Conservation (phyloP, 2,797 vertebrate genomes). For the Esox lucius region DNA sequence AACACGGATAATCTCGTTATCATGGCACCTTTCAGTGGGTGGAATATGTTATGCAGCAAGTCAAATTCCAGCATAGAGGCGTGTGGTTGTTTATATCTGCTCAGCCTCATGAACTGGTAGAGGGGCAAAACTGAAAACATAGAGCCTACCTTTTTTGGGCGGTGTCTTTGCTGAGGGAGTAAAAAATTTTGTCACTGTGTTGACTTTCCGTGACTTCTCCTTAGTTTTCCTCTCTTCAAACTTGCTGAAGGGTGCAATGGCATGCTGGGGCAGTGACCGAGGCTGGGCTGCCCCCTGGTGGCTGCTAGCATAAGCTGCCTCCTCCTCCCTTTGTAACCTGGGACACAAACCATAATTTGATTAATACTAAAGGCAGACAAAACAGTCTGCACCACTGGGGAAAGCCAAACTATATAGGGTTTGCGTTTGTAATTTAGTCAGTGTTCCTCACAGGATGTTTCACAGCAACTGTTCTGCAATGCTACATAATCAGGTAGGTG, state of each 20-base stretch:
- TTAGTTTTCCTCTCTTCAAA: conserved; percentile 94
- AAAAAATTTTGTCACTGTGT: conserved; percentile 95
- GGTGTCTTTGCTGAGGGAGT: conserved; percentile 84
- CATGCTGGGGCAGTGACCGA: conserved; percentile 61
- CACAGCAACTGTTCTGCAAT: no score
- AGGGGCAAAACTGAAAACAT: neutral
- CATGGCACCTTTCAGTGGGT: no score
- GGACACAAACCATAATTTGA: conserved; percentile 17
- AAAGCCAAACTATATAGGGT: no score
- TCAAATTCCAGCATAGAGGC: neutral
- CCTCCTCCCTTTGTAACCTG: conserved; percentile 93
- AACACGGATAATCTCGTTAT: no score
- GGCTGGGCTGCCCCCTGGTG: conserved; percentile 74
- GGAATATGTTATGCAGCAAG: no score
- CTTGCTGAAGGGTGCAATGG: conserved; percentile 82
- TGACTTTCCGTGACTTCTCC: conserved; percentile 89
- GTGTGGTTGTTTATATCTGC: no score
- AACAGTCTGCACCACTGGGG: no score
- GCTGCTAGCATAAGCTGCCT: conserved; percentile 87
- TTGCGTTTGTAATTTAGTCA: no score
- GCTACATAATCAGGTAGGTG: no score
- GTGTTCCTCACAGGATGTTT: no score
- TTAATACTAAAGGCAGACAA: neutral
- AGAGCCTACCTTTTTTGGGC: conserved; percentile 84
- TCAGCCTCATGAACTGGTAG: no score